Conservation (phyloP, 2,113 vertebrate genomes). For the Hymenochirus boettgeri region DNA sequence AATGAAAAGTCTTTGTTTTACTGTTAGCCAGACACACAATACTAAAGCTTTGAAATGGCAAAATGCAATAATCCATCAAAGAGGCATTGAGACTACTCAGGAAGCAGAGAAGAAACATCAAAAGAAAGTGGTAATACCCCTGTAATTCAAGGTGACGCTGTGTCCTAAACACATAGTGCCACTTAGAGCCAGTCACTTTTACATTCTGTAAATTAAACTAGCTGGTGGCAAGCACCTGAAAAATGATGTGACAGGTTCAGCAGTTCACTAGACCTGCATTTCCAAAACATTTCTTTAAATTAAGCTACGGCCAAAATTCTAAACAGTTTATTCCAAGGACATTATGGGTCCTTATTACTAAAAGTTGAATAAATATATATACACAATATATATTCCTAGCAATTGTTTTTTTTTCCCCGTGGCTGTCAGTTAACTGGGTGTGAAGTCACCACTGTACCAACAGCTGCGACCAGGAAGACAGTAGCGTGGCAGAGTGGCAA, state of each 20-base stretch:
- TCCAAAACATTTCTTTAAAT: no score
- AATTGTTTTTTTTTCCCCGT: no score
- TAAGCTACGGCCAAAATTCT: no score
- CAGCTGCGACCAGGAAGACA: no score
- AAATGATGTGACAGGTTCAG: background rate
- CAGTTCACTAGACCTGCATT: background rate
- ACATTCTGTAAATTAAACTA: conserved; percentile 10
- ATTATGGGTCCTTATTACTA: no score
- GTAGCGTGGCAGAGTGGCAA: no score
- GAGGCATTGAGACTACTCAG: conserved; percentile 38
- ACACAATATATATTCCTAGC: no score
- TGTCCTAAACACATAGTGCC: conserved; percentile 20
- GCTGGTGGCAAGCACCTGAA: background rate
- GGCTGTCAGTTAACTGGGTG: no score
- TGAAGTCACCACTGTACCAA: no score
- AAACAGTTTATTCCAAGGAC: no score
- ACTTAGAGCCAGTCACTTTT: conserved; percentile 8
- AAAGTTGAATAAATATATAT: no score
- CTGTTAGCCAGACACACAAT: conserved; percentile 37
- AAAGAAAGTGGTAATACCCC: conserved; percentile 29
- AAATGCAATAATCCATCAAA: conserved; percentile 43
- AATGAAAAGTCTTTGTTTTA: conserved; percentile 38
- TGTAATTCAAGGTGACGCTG: conserved; percentile 42
- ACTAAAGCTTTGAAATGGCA: conserved; percentile 37
- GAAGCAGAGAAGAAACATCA: conserved; percentile 34